These are phyloP conservation scores for Salvelinus alpinus DNA, from an alignment of 2,113 vertebrate genomes.

Conservation along the genomic window DNA sequence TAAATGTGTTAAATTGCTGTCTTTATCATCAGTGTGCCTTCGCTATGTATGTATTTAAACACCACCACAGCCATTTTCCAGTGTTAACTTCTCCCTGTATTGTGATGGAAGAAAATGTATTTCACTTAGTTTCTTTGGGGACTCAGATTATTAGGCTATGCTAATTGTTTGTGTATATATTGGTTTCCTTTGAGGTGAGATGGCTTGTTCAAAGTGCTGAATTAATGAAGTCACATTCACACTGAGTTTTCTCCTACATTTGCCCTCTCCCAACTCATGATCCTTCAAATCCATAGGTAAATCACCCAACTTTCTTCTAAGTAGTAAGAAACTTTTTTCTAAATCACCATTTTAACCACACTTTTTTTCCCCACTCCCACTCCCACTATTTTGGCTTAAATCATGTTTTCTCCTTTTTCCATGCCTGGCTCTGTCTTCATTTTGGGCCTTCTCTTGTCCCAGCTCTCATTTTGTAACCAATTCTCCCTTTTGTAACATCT, in stretches of 20 bases:
- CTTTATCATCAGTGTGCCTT: not conserved
- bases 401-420: not conserved
- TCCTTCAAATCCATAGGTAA: not conserved
- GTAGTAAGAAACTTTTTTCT: not conserved
- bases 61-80: not conserved
- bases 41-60: not conserved
- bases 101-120: constrained; percentile 19
- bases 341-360: too few relatives aligned
- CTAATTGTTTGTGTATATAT: constrained; percentile 31
- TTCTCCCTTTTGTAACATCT: not conserved
- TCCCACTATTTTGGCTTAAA: not conserved
- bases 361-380: too few relatives aligned
- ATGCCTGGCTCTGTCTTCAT: not conserved
- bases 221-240: constrained; percentile 48
- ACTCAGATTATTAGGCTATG: constrained; percentile 42
- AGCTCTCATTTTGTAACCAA: not conserved
- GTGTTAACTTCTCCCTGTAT: not conserved
- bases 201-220: constrained; percentile 21
- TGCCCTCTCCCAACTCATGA: not conserved
- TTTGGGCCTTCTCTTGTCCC: constrained; percentile 16
- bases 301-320: not conserved
- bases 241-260: not conserved
- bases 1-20: not conserved
- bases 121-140: constrained; percentile 39
- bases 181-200: constrained; percentile 42